Evolutionary conservation across 2,797 vertebrate species (phyloP), one percentile per base, ranked within the genome.

Genomic region (Lycodopsis pacificus): DNA sequence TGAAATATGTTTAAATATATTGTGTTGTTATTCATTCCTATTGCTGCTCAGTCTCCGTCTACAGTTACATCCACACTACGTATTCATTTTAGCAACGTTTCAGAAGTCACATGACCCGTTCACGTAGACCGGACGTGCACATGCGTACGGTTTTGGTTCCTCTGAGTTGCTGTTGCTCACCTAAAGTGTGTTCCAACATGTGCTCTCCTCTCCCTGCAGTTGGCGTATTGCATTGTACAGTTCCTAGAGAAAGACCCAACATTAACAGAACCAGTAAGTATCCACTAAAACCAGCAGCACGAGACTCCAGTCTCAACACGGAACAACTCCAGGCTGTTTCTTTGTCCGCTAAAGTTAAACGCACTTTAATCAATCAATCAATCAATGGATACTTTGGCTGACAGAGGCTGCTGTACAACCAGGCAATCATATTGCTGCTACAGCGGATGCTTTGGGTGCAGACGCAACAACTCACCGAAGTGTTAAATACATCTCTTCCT

Each of bases 151-250:
- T 56, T 17, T 30, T 15, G 42, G 22, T 34, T 34, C 32, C 32
- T 54, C 3, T 22, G 19, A 38, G 34, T 27, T 30, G 22, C 32
- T 44, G 25, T 17, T 66, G 2, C 12, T 64, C n/a, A n/a, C n/a
- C n/a, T n/a, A n/a, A 8, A 20, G 22, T 8, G 34, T 42, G 66
- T 56, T 72, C 10, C 73, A 15, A 84, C 38, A 3, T 27, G 13
- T 14, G 7, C 0, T 65, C 25, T 62, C 56, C 44, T 89, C 25
- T 80, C 42, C 13, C 75, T 89, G 49, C 91, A 99, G 98, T 94
- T 99, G 97, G 98, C 98, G 0, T 99, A 99, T 96, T 99, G 98
- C 95, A 99, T 99, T 97, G 98, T 99, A 96, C 98, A 99, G 93
- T 99, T 99, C 95, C 95, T 99, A 95, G 98, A 99, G 96, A 99